Percentiles rank a stretch among this genome's conserved stretches.
Evolutionary conservation across 2,113 vertebrate species (phyloP).

Genomic region (Drymodes brunneopygia): DNA sequence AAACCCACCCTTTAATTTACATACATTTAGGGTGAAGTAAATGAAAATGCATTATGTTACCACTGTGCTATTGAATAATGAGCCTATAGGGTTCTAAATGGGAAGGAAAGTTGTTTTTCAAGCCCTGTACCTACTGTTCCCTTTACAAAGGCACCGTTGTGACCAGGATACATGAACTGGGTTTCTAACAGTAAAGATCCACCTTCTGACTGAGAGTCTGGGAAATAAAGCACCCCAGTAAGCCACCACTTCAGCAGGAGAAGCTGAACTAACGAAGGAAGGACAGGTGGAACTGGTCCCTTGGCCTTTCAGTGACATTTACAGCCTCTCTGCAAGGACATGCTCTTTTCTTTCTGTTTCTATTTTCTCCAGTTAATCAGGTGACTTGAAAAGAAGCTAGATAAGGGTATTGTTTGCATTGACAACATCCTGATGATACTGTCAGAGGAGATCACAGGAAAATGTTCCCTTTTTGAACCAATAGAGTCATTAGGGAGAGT

Average conservation of each 20-base stretch:
- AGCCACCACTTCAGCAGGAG: slow-evolving; percentile 5
- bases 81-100: slow-evolving; percentile 65
- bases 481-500: slow-evolving; percentile 76
- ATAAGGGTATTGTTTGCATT: slow-evolving; percentile 89
- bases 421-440: slow-evolving; percentile 86
- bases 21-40: slow-evolving; percentile 77
- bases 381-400: slow-evolving; percentile 86
- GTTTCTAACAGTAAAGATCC: slow-evolving; percentile 49
- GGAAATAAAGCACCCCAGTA: slow-evolving; percentile 42
- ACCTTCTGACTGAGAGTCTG: slow-evolving; percentile 33
- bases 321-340: slow-evolving; percentile 80
- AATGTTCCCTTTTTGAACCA: slow-evolving; percentile 69
- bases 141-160: slow-evolving; percentile 32
- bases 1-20: slow-evolving; percentile 78
- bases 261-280: slow-evolving; percentile 36
- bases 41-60: slow-evolving; percentile 76
- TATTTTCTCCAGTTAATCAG: slow-evolving; percentile 86
- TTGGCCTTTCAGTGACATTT: slow-evolving; percentile 88
- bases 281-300: slow-evolving; percentile 62
- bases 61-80: slow-evolving; percentile 71
- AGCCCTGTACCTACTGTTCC: slow-evolving; percentile 46
- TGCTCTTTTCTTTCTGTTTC: slow-evolving; percentile 83
- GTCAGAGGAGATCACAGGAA: slow-evolving; percentile 79
- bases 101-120: slow-evolving; percentile 64
- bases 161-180: slow-evolving; percentile 41